Base-by-base conservation (phyloP, 1,140 invertebrate species). In the Orchestia grillus region DNA sequence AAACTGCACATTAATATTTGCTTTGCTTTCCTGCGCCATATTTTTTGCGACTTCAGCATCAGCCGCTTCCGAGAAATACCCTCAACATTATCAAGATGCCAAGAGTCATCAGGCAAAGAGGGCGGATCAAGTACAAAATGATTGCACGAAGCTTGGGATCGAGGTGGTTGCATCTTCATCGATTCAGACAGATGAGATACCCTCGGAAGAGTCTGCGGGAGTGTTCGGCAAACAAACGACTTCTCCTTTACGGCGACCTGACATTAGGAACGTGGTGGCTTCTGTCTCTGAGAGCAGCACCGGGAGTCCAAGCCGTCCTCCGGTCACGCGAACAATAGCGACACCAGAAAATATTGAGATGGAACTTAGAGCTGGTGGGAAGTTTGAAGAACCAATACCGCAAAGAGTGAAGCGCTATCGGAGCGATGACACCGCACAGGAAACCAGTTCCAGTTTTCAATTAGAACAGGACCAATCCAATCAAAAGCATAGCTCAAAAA, bases 181-280 rank as follows among this genome's bases (percentile, higher is more conserved):
- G 43, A 47, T 94, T 94, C 92, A 42, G 92, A 45, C 92, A 8
- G 92, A 94, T 94, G 92, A 94, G 92, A 45, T 45, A 94, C 47
- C 92, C 92, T 44, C 44, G 92, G 44, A 45, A 44, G 44, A 94
- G 41, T 94, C 47, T 45, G 43, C 36, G 43, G 43, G 43, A 47
- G 92, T 45, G 92, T 47, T 94, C 40, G 43, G 36, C 92, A 94
- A 94, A 94, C 92, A 94, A 94, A 94, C 92, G 44, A 94, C 92
- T 44, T 11, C 44, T 45, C 44, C 43, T 40, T 47, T 45, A 11
- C 43, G 92, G 16, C 43, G 43, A 94, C 3, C 43, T 19, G 92
- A 94, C 92, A 94, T 94, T 47, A 94, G 23, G 44, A 94, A 44
- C 15, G 47, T 44, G 3, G 47, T 44, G 6, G 44, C 44, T 94